phyloP scores from a whole-genome alignment of 2,888 invertebrate genomes.

The Phengaris arion region DNA sequence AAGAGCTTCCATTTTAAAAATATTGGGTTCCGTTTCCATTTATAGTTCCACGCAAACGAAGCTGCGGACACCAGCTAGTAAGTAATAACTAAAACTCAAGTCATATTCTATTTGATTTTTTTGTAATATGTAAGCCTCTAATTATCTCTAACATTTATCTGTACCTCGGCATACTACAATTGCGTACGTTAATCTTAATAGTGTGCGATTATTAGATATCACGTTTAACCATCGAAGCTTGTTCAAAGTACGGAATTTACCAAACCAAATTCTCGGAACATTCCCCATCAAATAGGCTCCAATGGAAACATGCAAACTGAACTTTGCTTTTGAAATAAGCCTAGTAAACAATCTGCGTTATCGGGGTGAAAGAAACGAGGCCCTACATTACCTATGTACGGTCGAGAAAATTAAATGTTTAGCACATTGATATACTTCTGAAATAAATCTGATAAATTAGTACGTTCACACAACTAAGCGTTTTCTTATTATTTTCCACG shows the following conservation, averaged over 20 bases:
- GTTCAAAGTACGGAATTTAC: neutral
- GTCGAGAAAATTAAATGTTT: neutral
- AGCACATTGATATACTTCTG: neutral
- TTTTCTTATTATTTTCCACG: too few relatives aligned
- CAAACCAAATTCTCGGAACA: neutral
- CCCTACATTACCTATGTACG: neutral
- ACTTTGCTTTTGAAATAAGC: constrained; percentile 8
- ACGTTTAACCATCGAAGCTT: neutral
- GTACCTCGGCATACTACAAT: neutral
- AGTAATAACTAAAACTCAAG: too few relatives aligned
- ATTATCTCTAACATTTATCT: too few relatives aligned
- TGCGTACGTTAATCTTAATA: neutral
- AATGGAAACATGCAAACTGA: constrained; percentile 15
- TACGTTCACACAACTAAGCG: neutral
- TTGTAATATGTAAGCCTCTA: too few relatives aligned
- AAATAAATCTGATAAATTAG: neutral
- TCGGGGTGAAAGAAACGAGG: neutral
- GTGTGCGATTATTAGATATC: neutral
- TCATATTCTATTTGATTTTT: too few relatives aligned
- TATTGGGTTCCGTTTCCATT: too few relatives aligned
- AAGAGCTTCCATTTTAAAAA: too few relatives aligned
- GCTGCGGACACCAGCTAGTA: too few relatives aligned
- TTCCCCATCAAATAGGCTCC: constrained; percentile 5
- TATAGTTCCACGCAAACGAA: too few relatives aligned
- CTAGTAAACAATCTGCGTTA: neutral